phyloP scores from a whole-genome alignment of 2,797 vertebrate genomes.

The Hydrocynus forskahlii region DNA sequence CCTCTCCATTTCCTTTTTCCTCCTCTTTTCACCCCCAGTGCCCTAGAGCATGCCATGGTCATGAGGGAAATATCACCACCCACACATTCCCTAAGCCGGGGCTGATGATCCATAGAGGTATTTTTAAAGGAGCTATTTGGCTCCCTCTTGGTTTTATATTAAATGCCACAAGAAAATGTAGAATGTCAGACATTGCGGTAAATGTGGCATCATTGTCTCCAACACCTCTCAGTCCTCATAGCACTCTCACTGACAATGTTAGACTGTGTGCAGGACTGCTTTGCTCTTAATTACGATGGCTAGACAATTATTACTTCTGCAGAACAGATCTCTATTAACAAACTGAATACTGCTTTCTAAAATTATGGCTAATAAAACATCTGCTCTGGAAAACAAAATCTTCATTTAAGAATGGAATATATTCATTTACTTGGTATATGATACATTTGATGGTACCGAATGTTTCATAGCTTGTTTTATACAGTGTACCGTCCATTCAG shows the following conservation, averaged over 20 bases:
- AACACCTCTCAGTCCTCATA: neutral
- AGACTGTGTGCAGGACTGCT: neutral
- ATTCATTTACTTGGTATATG: neutral
- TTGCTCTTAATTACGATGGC: neutral
- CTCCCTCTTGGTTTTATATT: neutral
- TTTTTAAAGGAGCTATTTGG: neutral
- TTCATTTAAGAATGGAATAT: neutral
- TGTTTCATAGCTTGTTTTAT: no score
- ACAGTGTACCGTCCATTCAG: no score
- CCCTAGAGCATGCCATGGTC: constrained; percentile 63
- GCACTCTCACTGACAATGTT: neutral
- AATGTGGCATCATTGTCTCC: neutral
- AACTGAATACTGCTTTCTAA: neutral
- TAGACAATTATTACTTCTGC: neutral
- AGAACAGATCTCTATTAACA: neutral
- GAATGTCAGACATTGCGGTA: no score
- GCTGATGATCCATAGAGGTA: neutral
- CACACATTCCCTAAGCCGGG: neutral
- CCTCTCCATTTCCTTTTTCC: constrained; percentile 66
- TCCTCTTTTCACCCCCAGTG: constrained; percentile 76
- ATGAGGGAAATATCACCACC: constrained; percentile 19
- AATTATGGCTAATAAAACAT: no score
- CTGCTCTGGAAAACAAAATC: no score
- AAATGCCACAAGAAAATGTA: neutral
- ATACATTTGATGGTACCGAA: neutral